Conservation (phyloP, 2,113 vertebrate genomes). For the Acrocephalus kingi region DNA sequence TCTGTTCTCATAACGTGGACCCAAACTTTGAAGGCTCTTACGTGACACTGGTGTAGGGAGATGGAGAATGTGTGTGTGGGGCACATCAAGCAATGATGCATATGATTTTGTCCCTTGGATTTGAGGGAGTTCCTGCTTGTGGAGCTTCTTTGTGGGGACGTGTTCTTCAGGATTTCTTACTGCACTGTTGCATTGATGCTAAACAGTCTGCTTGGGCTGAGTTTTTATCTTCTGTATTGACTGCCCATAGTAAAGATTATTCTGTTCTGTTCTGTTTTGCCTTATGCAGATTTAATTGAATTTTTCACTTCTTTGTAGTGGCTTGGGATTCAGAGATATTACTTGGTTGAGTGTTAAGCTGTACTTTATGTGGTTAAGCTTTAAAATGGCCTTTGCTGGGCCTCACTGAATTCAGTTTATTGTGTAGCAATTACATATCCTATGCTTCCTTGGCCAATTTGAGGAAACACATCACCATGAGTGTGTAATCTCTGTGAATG, state of each 20-base stretch:
- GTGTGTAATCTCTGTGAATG: neutral
- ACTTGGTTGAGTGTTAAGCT: neutral
- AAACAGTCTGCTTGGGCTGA: neutral
- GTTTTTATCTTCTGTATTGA: neutral
- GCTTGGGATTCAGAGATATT: neutral
- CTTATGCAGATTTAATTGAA: neutral
- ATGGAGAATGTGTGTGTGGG: neutral
- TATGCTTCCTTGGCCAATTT: neutral
- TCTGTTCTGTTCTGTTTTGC: neutral
- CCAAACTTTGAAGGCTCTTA: neutral
- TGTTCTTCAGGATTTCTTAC: neutral
- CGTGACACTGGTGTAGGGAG: neutral
- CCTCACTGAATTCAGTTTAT: neutral
- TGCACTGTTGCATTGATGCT: neutral
- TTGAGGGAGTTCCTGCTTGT: neutral
- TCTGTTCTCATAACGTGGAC: accelerated
- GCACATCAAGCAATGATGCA: accelerated
- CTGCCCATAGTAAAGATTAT: neutral
- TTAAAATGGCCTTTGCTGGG: neutral
- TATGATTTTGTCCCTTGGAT: neutral
- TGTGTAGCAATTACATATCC: neutral
- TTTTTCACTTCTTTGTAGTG: neutral
- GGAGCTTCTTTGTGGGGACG: neutral
- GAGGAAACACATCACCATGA: neutral
- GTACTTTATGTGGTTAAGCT: neutral